phyloP scores from a whole-genome alignment of 2,113 vertebrate species.

The Mirza zaza region DNA sequence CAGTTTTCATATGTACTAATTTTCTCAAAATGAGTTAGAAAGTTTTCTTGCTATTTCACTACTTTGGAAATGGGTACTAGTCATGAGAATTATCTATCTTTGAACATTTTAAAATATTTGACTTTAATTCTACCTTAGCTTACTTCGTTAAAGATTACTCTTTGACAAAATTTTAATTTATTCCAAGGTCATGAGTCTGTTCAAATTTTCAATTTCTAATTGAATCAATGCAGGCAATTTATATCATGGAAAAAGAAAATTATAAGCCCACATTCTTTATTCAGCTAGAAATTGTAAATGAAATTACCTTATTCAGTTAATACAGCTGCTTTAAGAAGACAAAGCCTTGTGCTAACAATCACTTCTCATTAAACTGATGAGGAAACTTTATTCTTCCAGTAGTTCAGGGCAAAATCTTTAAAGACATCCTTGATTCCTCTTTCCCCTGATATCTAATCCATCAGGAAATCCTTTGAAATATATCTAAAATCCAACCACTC shows the following conservation, averaged over 20 bases:
- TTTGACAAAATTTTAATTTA: conserved; percentile 36
- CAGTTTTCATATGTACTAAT: not conserved
- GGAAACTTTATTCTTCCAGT: not conserved
- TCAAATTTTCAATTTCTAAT: conserved; percentile 26
- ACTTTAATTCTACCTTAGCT: not conserved
- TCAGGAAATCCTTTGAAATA: conserved; percentile 35
- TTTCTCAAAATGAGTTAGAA: conserved; percentile 43
- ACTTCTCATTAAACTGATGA: conserved; percentile 7
- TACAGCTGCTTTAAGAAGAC: not conserved
- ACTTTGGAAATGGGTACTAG: not conserved
- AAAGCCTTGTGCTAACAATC: conserved; percentile 1
- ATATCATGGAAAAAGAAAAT: conserved; percentile 2
- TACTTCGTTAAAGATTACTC: conserved; percentile 37
- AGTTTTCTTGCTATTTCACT: not conserved
- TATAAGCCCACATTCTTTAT: conserved; percentile 23
- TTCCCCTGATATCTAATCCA: not conserved
- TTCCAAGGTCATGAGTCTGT: not conserved
- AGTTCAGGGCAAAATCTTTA: not conserved
- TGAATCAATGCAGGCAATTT: not conserved
- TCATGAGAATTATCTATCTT: conserved; percentile 8
- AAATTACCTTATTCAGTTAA: conserved; percentile 4
- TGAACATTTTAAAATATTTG: not conserved
- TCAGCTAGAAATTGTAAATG: not conserved
- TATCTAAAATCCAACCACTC: not conserved
- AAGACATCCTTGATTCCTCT: not conserved